Evolutionary conservation across 2,888 invertebrate species (phyloP), one percentile per base, ranked within the genome.

Genomic region (Drosophila flavopinicola): DNA sequence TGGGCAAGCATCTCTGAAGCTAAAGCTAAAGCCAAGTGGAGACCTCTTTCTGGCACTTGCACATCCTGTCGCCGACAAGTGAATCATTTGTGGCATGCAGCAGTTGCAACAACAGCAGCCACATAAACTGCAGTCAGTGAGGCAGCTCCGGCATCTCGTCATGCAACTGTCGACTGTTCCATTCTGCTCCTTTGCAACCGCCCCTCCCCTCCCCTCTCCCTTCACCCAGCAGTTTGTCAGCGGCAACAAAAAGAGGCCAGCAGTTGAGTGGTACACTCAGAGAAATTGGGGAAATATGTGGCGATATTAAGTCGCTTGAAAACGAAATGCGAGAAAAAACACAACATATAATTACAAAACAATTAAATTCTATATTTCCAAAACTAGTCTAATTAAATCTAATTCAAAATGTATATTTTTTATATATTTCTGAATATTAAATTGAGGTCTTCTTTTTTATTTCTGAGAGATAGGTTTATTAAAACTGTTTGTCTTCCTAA

Each of bases 131-230:
- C 70, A 68, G 67, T 63, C 60, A 78, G 60, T 71, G 69, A 77
- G 78, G 65, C 78, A 75, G 78, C 60, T 74, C 69, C 58, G 78
- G 78, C 84, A 76, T 76, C 80, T 71, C 80, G 83, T 86, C 85
- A 82, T 77, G 85, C 85, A 86, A 86, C 87, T 86, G 80, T 79
- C 77, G 86, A 64, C 85, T 66, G 72, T 78, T 66, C 58, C 72
- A 54, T 59, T 59, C 53, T 54, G 64, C 39, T 54, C 57, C 69
- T 49, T 66, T 17, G 24, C 25, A 42, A 9, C 10, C 29, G 17
- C 11, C 15, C 29, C 24, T 17, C 13, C 25, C 44, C 6, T 10
- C 6, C 13, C 10, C 25, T 15, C 9, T 6, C 37, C 25, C 7
- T 6, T 9, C 6, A 13, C 20, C 68, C 41, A 54, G 44, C 59